Conservation (phyloP, 2,888 invertebrate genomes). For the Dichetophora obliterata region DNA sequence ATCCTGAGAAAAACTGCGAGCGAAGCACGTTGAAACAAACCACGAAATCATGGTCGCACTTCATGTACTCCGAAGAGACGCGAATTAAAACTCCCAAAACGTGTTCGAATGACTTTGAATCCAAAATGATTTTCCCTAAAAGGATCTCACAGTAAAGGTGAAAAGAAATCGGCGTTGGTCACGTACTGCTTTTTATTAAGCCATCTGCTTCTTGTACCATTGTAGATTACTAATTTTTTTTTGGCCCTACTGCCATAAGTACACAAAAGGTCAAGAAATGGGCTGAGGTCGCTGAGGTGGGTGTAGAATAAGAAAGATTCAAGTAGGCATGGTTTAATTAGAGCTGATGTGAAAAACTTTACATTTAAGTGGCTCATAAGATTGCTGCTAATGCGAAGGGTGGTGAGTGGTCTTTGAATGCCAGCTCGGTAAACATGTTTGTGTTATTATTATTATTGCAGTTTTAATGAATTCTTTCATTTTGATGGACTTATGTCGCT, state of each 20-base stretch:
- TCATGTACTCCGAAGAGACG: not conserved
- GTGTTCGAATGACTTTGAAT: slow-evolving; percentile 23
- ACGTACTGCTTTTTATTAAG: slow-evolving; percentile 68
- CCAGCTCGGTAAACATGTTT: not conserved
- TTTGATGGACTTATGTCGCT: slow-evolving; percentile 21
- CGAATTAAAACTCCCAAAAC: slow-evolving; percentile 23
- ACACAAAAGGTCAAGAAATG: not conserved
- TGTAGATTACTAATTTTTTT: slow-evolving; percentile 68
- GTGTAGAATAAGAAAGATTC: not conserved
- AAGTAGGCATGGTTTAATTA: slow-evolving; percentile 24
- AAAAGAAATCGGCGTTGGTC: slow-evolving; percentile 54
- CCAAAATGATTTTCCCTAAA: not conserved
- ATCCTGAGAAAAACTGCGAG: no score
- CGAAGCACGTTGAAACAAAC: not conserved
- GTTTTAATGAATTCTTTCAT: slow-evolving; percentile 5
- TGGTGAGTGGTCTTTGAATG: not conserved
- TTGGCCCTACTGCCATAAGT: not conserved
- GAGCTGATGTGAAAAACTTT: not conserved
- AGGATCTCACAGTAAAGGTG: not conserved
- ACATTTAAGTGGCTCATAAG: slow-evolving; percentile 18
- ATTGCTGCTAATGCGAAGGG: not conserved
- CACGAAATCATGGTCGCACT: slow-evolving; percentile 17
- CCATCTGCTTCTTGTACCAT: slow-evolving; percentile 60
- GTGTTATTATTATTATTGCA: not conserved
- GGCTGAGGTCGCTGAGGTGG: not conserved